These are phyloP conservation scores for Bos indicus DNA, from an alignment of 2,113 vertebrate species.

Conservation along the genomic window DNA sequence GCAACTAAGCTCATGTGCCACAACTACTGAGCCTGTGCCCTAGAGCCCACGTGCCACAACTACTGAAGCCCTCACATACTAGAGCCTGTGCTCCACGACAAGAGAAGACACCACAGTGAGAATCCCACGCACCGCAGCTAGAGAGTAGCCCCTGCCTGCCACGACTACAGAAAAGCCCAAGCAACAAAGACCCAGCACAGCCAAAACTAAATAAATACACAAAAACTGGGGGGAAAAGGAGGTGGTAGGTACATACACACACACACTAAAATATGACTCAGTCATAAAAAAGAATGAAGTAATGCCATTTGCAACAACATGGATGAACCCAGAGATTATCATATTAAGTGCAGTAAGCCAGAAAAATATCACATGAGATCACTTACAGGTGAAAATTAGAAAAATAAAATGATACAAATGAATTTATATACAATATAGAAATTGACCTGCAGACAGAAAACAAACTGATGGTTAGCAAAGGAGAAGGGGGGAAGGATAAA, in stretches of 20 bases:
- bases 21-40: not conserved
- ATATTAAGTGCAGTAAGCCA: not conserved
- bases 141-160: not conserved
- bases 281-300: not conserved
- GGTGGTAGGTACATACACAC: not conserved
- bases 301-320: not conserved
- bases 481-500: not conserved
- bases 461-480: not conserved
- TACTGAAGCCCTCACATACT: not conserved
- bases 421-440: not conserved
- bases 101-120: not conserved
- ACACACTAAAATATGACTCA: not conserved
- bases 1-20: not conserved
- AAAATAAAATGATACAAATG: not conserved
- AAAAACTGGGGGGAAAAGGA: rapidly evolving
- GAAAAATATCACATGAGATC: not conserved
- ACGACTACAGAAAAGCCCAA: not conserved
- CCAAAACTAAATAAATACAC: not conserved
- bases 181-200: not conserved
- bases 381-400: not conserved
- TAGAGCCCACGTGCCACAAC: not conserved
- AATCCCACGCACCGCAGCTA: rapidly evolving
- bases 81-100: not conserved
- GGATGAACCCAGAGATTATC: not conserved
- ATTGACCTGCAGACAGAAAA: not conserved